These are phyloP conservation scores for Phyllotis vaccarum DNA, from an alignment of 2,797 vertebrate genomes.

Conservation along the genomic window DNA sequence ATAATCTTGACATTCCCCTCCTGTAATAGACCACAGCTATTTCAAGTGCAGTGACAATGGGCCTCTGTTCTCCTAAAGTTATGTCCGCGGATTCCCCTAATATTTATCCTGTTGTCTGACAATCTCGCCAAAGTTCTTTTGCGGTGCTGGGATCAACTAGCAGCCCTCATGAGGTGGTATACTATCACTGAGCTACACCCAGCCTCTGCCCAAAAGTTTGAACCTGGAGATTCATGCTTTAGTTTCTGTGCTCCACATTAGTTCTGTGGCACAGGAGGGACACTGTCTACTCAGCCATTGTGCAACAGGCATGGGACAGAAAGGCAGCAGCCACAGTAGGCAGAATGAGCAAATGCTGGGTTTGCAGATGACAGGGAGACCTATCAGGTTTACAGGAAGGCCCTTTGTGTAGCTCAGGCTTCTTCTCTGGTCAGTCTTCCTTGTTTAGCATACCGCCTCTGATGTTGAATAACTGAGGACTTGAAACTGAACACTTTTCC, in stretches of 20 bases:
- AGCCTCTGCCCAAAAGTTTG: background rate
- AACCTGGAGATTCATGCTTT: background rate
- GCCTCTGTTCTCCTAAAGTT: background rate
- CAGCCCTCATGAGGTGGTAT: background rate
- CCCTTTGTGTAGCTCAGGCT: background rate
- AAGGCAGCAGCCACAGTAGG: background rate
- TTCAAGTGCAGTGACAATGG: conserved; percentile 68
- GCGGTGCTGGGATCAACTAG: background rate
- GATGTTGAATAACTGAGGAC: conserved; percentile 82
- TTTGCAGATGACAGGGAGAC: background rate
- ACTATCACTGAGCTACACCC: background rate
- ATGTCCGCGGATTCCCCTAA: background rate
- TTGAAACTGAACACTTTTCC: conserved; percentile 84
- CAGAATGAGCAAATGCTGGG: background rate
- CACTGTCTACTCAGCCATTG: conserved; percentile 9
- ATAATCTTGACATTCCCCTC: background rate
- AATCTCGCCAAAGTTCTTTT: background rate
- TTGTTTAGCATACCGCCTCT: conserved; percentile 82
- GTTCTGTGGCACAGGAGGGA: background rate
- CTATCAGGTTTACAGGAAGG: background rate
- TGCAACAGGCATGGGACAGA: background rate
- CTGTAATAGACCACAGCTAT: background rate
- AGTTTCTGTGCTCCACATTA: background rate
- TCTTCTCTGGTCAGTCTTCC: conserved; percentile 67
- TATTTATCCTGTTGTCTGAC: background rate